Percentiles rank a stretch among this genome's conserved stretches.
Conservation (phyloP, 1,140 invertebrate genomes). For the Drosophila navojoa region DNA sequence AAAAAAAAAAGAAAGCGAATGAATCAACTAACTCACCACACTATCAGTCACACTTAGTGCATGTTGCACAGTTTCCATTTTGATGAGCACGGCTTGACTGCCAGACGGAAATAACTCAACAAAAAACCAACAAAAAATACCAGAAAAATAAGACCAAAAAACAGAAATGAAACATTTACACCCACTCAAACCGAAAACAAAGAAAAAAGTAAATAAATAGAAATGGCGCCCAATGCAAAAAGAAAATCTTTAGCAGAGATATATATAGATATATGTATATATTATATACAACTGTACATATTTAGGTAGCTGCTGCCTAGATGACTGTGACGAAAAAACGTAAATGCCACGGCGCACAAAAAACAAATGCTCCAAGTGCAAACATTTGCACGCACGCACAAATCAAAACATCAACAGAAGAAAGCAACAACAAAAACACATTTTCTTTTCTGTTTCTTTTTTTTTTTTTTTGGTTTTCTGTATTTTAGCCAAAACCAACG, state of each 20-base stretch:
- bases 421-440: constrained; percentile 34
- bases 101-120: constrained; percentile 46
- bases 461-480: background rate
- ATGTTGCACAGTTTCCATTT: constrained; percentile 80
- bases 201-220: constrained; percentile 1
- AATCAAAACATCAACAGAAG: constrained; percentile 80
- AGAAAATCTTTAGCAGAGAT: constrained; percentile 46
- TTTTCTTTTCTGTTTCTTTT: background rate
- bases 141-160: background rate
- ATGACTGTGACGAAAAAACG: constrained; percentile 38
- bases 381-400: constrained; percentile 81
- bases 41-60: constrained; percentile 81
- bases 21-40: constrained; percentile 80
- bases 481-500: constrained; percentile 47
- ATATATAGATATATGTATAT: constrained; percentile 10
- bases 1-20: constrained; percentile 62
- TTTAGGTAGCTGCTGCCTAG: background rate
- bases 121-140: constrained; percentile 3
- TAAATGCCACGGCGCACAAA: constrained; percentile 33
- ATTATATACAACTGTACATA: constrained; percentile 17
- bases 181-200: background rate
- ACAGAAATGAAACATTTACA: background rate
- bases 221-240: constrained; percentile 7
- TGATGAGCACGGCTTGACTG: constrained; percentile 70
- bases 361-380: constrained; percentile 72